Conservation (phyloP, 2,113 vertebrate species). For the Hippocampus abdominalis region DNA sequence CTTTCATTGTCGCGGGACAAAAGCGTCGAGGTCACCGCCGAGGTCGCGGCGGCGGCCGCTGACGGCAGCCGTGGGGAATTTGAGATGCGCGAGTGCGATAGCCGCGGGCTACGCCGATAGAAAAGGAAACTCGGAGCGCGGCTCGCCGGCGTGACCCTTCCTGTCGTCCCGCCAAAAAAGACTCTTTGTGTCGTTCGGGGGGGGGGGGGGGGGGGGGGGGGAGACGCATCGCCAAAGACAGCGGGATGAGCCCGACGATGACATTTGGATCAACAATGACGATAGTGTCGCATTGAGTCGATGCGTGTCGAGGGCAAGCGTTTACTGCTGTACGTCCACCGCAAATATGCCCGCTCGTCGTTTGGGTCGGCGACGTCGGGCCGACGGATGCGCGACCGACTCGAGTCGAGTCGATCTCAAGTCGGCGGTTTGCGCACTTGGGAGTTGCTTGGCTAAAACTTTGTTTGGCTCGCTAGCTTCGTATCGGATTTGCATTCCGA, state of each 20-base stretch:
- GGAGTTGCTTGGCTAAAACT: no score
- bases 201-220: slow-evolving; percentile 15
- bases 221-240: slow-evolving; percentile 53
- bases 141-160: slow-evolving; percentile 55
- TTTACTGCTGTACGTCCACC: slow-evolving; percentile 18
- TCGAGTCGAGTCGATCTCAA: no score
- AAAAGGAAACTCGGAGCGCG: slow-evolving; percentile 51
- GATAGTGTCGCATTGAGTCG: slow-evolving; percentile 42
- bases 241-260: slow-evolving; percentile 32
- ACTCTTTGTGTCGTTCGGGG: slow-evolving; percentile 51
- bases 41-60: slow-evolving; percentile 51
- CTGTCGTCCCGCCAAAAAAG: slow-evolving; percentile 50
- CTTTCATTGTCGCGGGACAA: slow-evolving; percentile 61
- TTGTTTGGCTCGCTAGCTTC: no score
- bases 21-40: slow-evolving; percentile 65
- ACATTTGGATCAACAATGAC: slow-evolving; percentile 60
- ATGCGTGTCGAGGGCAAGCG: slow-evolving; percentile 25
- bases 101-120: slow-evolving; percentile 54
- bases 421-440: no score
- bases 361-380: slow-evolving; percentile 20
- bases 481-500: no score
- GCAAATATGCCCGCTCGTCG: slow-evolving; percentile 15
- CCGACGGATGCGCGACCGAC: not conserved
- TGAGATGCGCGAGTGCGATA: slow-evolving; percentile 52
- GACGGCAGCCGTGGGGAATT: slow-evolving; percentile 59